These are phyloP conservation scores for Gadus macrocephalus DNA, from an alignment of 2,113 vertebrate genomes.

Conservation along the genomic window DNA sequence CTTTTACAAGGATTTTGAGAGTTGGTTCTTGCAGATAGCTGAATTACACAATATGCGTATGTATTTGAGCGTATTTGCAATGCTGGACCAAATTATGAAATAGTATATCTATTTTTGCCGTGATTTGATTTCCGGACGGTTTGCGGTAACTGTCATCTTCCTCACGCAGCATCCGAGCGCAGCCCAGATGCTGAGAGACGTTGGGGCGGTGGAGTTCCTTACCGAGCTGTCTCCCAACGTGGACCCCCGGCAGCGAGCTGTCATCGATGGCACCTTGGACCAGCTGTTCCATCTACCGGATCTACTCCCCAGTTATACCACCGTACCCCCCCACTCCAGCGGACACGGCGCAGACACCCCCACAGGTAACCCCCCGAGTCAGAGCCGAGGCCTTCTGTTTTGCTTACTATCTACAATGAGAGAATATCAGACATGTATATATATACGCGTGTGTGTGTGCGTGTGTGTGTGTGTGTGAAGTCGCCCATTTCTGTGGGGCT, in stretches of 20 bases:
- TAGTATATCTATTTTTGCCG: not conserved
- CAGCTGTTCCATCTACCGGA: conserved; percentile 87
- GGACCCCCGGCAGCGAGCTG: conserved; percentile 78
- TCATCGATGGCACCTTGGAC: conserved; percentile 87
- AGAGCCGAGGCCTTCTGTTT: conserved; percentile 32
- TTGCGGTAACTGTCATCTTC: conserved; percentile 31
- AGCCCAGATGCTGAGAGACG: conserved; percentile 81
- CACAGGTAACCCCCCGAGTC: conserved; percentile 51
- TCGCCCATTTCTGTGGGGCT: not conserved
- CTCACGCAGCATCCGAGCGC: conserved; percentile 79
- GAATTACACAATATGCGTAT: too few relatives aligned
- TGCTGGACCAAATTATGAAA: not conserved
- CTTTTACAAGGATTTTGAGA: too few relatives aligned
- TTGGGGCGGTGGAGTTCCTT: conserved; percentile 92
- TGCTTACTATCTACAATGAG: conserved; percentile 17
- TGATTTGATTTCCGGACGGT: not conserved
- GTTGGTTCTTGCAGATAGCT: too few relatives aligned
- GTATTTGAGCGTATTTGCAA: not conserved
- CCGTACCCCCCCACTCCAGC: conserved; percentile 38
- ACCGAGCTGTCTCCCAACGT: conserved; percentile 84
- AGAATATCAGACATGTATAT: not conserved
- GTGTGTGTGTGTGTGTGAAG: too few relatives aligned
- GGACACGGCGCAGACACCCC: conserved; percentile 40
- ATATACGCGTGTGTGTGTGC: not conserved
- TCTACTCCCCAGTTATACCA: conserved; percentile 51